phyloP scores from a whole-genome alignment of 1,140 invertebrate genomes.

The Orussus abietinus region DNA sequence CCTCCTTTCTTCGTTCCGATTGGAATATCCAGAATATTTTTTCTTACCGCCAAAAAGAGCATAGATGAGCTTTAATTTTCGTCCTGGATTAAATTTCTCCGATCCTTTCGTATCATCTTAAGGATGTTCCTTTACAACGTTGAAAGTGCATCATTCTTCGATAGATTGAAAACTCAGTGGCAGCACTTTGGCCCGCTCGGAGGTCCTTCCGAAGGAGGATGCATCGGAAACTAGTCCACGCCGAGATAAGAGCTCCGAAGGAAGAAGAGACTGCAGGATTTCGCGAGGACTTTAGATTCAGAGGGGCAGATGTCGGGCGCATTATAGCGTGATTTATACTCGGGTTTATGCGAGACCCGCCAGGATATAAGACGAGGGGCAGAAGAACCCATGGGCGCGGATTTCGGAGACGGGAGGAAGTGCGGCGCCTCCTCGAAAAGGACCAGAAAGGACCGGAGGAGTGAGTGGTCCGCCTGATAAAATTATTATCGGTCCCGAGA shows the following conservation, averaged over 20 bases:
- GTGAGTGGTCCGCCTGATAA: conserved; percentile 18
- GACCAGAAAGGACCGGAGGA: conserved; percentile 1
- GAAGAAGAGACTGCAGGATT: conserved; percentile 3
- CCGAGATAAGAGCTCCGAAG: background rate
- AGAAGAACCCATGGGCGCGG: too few species aligned
- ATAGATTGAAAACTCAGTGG: too few species aligned
- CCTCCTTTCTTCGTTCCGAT: conserved; percentile 1
- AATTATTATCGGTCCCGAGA: conserved; percentile 21
- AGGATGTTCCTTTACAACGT: too few species aligned
- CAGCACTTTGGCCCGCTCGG: too few species aligned
- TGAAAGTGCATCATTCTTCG: background rate
- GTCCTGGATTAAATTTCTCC: too few species aligned
- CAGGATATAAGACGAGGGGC: conserved; percentile 10
- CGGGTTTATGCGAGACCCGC: conserved; percentile 13
- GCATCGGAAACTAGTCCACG: too few species aligned
- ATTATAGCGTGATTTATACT: conserved; percentile 24
- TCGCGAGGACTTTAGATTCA: conserved; percentile 6
- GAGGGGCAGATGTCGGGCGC: conserved; percentile 17
- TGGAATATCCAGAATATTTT: background rate
- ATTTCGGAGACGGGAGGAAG: conserved; percentile 12
- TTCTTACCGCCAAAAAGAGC: too few species aligned
- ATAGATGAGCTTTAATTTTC: too few species aligned
- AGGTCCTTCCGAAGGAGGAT: too few species aligned
- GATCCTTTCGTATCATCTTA: too few species aligned
- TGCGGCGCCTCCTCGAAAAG: conserved; percentile 3